Evolutionary conservation across 1,140 invertebrate genomes (phyloP), one percentile per base, ranked within the genome.

Genomic region (Drosophila varians): DNA sequence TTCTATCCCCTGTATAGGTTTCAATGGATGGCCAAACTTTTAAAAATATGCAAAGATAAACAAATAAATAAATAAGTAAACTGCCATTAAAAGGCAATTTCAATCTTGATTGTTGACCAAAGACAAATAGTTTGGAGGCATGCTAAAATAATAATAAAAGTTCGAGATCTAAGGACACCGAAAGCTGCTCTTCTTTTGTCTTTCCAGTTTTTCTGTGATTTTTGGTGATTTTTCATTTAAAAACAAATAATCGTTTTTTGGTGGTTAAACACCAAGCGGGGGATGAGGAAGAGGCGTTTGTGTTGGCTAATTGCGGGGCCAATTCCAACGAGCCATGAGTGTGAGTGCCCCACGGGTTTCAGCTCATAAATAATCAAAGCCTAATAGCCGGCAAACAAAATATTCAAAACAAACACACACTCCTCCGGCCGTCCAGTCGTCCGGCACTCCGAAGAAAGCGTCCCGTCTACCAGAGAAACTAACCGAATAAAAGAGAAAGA

Each of bases 31-130:
- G 34, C 19, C 21, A 47, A 47, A 55, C 38, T 14, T n/a, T 42
- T 18, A 56, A 28, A 70, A 31, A 43, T 38, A 55, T 34, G 34
- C n/a, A 45, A 64, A 71, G 42, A 70, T 28, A 42, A 43, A 55
- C 42, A 57, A 38, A 58, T 42, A 62, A 38, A 58, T 42, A 62
- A 65, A 78, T 48, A 68, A 55, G 54, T 76, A 60, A 82, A 73
- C 61, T 64, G 77, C 78, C 77, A 82, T 82, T 82, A 82, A 82
- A 82, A 83, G 45, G 23, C 78, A 69, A 82, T 82, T 80, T 82
- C 61, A 56, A 53, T 74, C 57, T 60, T 52, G 45, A 56, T 53
- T 83, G 57, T 83, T 82, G 74, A 47, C 9, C 73, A 82, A 82
- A 82, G 61, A 73, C 49, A 83, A 82, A 83, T 65, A 65, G 51